These are phyloP conservation scores for Oreochromis mossambicus DNA, from an alignment of 2,797 vertebrate species.

Conservation along the genomic window DNA sequence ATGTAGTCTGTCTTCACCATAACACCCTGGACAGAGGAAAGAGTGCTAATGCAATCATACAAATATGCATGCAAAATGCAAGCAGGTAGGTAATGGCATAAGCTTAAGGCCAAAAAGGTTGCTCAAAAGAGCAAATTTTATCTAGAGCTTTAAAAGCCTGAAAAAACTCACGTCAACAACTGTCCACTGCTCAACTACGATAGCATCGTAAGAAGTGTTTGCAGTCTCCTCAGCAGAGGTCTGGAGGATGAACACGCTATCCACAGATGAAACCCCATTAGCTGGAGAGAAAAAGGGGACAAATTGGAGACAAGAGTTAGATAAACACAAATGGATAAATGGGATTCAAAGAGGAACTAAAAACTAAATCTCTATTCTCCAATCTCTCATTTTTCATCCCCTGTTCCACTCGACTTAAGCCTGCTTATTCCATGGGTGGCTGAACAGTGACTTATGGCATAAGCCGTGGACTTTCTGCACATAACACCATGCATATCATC, in stretches of 20 bases:
- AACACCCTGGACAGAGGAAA: slow-evolving; percentile 73
- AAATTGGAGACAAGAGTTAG: neutral
- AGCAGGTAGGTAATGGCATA: neutral
- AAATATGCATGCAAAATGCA: neutral
- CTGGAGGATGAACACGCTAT: slow-evolving; percentile 94
- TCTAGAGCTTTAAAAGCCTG: slow-evolving; percentile 12
- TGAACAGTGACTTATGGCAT: slow-evolving; percentile 40
- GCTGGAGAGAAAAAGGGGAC: slow-evolving; percentile 69
- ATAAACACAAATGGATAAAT: slow-evolving; percentile 10
- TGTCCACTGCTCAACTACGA: slow-evolving; percentile 98
- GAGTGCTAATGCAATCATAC: neutral
- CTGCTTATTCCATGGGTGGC: slow-evolving; percentile 42
- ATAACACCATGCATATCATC: slow-evolving; percentile 26
- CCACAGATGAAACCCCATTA: slow-evolving; percentile 79
- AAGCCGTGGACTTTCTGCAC: slow-evolving; percentile 22
- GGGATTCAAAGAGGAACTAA: slow-evolving; percentile 21
- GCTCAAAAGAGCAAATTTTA: slow-evolving; percentile 8
- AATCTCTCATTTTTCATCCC: slow-evolving; percentile 47
- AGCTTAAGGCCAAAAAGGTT: slow-evolving; percentile 10
- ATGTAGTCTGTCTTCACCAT: slow-evolving; percentile 92
- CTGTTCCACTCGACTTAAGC: slow-evolving; percentile 18
- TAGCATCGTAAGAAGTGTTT: slow-evolving; percentile 85
- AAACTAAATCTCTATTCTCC: slow-evolving; percentile 15
- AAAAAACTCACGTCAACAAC: slow-evolving; percentile 77
- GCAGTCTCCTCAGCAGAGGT: slow-evolving; percentile 76